phyloP scores from a whole-genome alignment of 1,140 invertebrate genomes.

The Listronotus bonariensis region DNA sequence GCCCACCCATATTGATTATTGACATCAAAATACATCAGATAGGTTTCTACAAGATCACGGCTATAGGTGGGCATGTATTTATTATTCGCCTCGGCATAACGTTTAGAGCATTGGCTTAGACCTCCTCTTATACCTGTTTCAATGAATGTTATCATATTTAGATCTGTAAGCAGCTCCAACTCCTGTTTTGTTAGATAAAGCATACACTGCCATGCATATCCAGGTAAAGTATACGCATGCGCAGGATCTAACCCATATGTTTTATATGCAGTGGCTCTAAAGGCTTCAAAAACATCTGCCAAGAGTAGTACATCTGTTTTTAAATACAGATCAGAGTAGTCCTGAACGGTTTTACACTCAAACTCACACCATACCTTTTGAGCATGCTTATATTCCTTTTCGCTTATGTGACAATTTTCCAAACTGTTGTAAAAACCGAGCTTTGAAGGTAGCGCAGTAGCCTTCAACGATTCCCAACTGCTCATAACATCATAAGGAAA shows the following conservation, averaged over 20 bases:
- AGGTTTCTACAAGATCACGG: too few relatives aligned
- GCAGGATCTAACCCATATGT: conserved; percentile 51
- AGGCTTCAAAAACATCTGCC: conserved; percentile 56
- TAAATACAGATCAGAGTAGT: conserved; percentile 57
- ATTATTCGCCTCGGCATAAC: conserved; percentile 39
- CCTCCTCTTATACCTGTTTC: conserved; percentile 53
- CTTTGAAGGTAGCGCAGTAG: conserved; percentile 42
- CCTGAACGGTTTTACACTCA: conserved; percentile 44
- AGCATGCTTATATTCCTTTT: conserved; percentile 51
- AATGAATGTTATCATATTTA: conserved; percentile 53
- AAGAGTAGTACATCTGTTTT: conserved; percentile 56
- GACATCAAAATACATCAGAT: too few relatives aligned
- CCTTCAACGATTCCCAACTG: not conserved
- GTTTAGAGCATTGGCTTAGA: conserved; percentile 46
- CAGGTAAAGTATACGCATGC: conserved; percentile 53
- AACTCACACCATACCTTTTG: conserved; percentile 56
- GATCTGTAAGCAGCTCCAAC: conserved; percentile 50
- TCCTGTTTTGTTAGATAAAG: conserved; percentile 49
- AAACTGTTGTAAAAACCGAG: conserved; percentile 51
- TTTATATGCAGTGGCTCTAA: conserved; percentile 46
- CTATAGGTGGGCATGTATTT: too few relatives aligned
- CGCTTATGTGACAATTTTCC: conserved; percentile 48
- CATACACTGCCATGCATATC: conserved; percentile 46
- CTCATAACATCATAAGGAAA: not conserved
- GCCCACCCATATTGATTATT: too few relatives aligned